phyloP scores from a whole-genome alignment of 2,888 invertebrate species.

The Pachymerium ferrugineum region DNA sequence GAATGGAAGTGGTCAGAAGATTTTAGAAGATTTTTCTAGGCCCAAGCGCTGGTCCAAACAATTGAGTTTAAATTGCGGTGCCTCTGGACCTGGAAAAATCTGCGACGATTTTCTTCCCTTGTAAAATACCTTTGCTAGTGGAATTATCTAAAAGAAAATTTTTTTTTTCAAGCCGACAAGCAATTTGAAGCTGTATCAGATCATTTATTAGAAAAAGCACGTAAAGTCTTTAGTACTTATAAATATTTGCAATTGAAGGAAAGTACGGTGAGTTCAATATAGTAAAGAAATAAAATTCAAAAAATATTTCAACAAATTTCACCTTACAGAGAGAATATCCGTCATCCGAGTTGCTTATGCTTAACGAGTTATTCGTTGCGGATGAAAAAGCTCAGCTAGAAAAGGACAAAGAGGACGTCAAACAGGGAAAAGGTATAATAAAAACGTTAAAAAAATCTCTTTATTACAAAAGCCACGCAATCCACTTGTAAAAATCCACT shows the following conservation, averaged over 20 bases:
- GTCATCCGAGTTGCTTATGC: conserved; percentile 70
- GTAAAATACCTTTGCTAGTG: not conserved
- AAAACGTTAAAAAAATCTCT: too few relatives aligned
- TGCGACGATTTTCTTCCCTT: not conserved
- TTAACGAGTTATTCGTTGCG: conserved; percentile 65
- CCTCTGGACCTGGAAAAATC: too few relatives aligned
- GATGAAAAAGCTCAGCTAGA: conserved; percentile 63
- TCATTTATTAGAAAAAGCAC: conserved; percentile 64
- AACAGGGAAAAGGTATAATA: conserved; percentile 43
- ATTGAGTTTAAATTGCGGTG: too few relatives aligned
- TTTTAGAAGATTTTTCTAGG: too few relatives aligned
- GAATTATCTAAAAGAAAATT: not conserved
- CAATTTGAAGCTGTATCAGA: conserved; percentile 46
- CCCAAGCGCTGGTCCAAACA: too few relatives aligned
- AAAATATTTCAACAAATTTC: conserved; percentile 41
- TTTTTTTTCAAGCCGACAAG: conserved; percentile 40
- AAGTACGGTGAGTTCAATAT: conserved; percentile 59
- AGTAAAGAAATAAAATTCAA: not conserved
- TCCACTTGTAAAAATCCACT: too few relatives aligned
- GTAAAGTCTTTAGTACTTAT: conserved; percentile 66
- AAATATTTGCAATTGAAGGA: conserved; percentile 66
- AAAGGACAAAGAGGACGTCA: conserved; percentile 43
- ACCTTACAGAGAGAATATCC: conserved; percentile 59
- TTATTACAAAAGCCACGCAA: too few relatives aligned
- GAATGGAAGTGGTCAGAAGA: too few relatives aligned